These are phyloP conservation scores for Serripes groenlandicus DNA, from an alignment of 2,888 invertebrate genomes.

Conservation along the genomic window DNA sequence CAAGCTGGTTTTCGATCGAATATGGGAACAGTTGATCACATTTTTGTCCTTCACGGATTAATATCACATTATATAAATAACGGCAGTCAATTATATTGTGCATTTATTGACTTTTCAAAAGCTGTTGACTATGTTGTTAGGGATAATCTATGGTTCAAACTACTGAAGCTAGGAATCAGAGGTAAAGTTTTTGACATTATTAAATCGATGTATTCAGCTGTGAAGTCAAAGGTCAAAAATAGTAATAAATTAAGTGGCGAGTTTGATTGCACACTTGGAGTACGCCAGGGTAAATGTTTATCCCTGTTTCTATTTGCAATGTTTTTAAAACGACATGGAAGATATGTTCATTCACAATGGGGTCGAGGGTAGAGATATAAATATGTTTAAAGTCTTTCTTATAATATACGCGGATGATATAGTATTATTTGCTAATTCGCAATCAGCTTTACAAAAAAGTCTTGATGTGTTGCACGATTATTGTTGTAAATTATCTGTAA, in stretches of 20 bases:
- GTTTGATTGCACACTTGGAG: constrained; percentile 14
- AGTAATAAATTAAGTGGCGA: background rate
- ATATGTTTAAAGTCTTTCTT: constrained; percentile 4
- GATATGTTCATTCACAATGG: background rate
- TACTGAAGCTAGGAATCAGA: constrained; percentile 31
- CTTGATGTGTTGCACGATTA: background rate
- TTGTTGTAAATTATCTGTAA: background rate
- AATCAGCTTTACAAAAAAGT: background rate
- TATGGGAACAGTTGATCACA: constrained; percentile 34
- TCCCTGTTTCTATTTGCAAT: constrained; percentile 28
- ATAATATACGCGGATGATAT: constrained; percentile 21
- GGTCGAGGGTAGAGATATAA: background rate
- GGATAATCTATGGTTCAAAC: constrained; percentile 27
- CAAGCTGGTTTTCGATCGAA: constrained; percentile 42
- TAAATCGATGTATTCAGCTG: constrained; percentile 9
- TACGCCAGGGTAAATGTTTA: constrained; percentile 24
- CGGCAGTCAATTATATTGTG: constrained; percentile 23
- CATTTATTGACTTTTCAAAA: constrained; percentile 36
- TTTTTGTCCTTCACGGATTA: constrained; percentile 40
- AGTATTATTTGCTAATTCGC: background rate
- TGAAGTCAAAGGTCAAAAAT: constrained; percentile 28
- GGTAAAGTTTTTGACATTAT: constrained; percentile 40
- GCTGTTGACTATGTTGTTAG: constrained; percentile 38
- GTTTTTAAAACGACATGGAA: constrained; percentile 19
- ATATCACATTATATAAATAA: constrained; percentile 23